Conservation (phyloP, 2,113 vertebrate genomes). For the Tragulus kanchil region DNA sequence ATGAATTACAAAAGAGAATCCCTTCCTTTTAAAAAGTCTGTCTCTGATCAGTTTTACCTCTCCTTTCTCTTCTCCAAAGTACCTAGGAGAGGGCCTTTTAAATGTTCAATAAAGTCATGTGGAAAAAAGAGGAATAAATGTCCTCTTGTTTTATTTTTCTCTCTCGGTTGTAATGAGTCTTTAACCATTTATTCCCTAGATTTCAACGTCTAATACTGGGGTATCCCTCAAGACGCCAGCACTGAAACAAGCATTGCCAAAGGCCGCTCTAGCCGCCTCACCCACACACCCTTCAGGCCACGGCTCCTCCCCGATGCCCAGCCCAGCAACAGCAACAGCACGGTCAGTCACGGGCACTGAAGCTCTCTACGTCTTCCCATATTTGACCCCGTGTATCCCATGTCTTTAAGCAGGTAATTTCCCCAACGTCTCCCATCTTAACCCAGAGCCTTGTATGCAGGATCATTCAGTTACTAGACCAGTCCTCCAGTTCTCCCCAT, state of each 20-base stretch:
- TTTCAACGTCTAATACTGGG: background rate
- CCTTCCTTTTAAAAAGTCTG: constrained; percentile 11
- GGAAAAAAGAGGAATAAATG: background rate
- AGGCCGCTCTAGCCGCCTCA: background rate
- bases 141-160: background rate
- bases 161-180: background rate
- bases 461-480: background rate
- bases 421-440: background rate
- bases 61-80: constrained; percentile 15
- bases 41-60: constrained; percentile 17
- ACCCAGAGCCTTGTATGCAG: background rate
- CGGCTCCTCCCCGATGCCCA: rapidly evolving
- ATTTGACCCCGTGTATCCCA: too few relatives aligned
- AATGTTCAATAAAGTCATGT: background rate
- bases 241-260: background rate
- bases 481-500: background rate
- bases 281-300: too few relatives aligned
- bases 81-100: background rate
- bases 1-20: constrained; percentile 44
- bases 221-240: background rate
- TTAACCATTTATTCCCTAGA: background rate
- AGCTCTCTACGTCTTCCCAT: background rate
- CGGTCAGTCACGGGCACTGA: background rate
- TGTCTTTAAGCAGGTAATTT: background rate
- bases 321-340: too few relatives aligned